Percentiles rank a stretch among this genome's conserved stretches.
phyloP scores from a whole-genome alignment of 2,797 vertebrate species.

The Poeciliopsis paucimaculata region DNA sequence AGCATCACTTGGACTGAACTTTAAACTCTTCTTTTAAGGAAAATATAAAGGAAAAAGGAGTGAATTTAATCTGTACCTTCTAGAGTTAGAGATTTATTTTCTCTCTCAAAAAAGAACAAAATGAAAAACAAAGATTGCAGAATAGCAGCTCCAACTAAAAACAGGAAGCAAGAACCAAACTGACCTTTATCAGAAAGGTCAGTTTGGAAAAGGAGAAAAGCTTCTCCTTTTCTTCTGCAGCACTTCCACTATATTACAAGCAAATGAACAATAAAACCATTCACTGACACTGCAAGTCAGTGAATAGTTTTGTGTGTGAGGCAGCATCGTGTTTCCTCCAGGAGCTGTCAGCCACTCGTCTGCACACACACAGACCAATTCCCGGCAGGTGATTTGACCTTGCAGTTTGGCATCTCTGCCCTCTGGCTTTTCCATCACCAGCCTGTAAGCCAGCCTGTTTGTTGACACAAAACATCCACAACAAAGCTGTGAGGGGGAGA shows the following conservation, averaged over 20 bases:
- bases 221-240: constrained; percentile 17
- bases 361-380: neutral
- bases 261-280: neutral
- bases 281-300: neutral
- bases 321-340: neutral
- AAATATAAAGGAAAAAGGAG: neutral
- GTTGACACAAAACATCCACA: constrained; percentile 65
- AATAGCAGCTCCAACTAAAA: constrained; percentile 18
- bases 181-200: constrained; percentile 34
- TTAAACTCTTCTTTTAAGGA: neutral
- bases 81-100: neutral
- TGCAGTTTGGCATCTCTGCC: constrained; percentile 23
- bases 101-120: neutral
- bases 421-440: constrained; percentile 40
- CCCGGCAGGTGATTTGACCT: constrained; percentile 33
- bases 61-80: neutral
- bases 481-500: constrained; percentile 48
- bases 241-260: neutral
- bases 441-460: constrained; percentile 39
- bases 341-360: neutral
- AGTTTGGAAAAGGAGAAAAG: too few species aligned
- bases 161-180: constrained; percentile 42
- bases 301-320: neutral
- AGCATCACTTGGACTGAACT: neutral
- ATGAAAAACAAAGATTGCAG: neutral